Conservation (phyloP, 2,888 invertebrate species). For the Allygus modestus region DNA sequence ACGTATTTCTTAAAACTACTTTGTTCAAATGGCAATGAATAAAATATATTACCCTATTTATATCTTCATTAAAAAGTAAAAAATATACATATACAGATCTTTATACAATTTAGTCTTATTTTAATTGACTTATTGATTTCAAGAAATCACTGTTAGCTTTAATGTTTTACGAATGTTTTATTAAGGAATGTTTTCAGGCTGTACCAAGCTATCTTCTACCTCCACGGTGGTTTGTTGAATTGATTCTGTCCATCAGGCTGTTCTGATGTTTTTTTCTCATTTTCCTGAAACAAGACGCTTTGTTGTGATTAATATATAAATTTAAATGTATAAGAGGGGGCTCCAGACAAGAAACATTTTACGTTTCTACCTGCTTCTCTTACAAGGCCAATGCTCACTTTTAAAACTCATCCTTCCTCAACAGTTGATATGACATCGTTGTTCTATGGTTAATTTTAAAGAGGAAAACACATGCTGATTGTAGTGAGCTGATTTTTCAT, state of each 20-base stretch:
- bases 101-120: slow-evolving; percentile 17
- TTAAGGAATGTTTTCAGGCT: background rate
- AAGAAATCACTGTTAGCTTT: background rate
- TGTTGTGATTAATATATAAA: background rate
- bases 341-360: too few species aligned
- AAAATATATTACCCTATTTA: too few species aligned
- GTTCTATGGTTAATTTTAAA: too few species aligned
- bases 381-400: too few species aligned
- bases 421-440: too few species aligned
- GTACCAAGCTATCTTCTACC: slow-evolving; percentile 3
- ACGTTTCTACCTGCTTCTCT: too few species aligned
- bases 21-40: too few species aligned
- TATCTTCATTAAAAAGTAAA: background rate
- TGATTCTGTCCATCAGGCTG: slow-evolving; percentile 16
- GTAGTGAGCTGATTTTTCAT: too few species aligned
- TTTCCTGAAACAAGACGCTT: slow-evolving; percentile 30
- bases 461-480: too few species aligned
- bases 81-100: slow-evolving; percentile 2
- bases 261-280: slow-evolving; percentile 19
- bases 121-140: background rate
- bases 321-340: too few species aligned
- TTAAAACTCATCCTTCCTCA: too few species aligned
- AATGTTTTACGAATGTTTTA: background rate
- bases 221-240: slow-evolving; percentile 44
- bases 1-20: too few species aligned